These are phyloP conservation scores for Ochlodes sylvanus DNA, from an alignment of 2,888 invertebrate genomes.

Conservation along the genomic window DNA sequence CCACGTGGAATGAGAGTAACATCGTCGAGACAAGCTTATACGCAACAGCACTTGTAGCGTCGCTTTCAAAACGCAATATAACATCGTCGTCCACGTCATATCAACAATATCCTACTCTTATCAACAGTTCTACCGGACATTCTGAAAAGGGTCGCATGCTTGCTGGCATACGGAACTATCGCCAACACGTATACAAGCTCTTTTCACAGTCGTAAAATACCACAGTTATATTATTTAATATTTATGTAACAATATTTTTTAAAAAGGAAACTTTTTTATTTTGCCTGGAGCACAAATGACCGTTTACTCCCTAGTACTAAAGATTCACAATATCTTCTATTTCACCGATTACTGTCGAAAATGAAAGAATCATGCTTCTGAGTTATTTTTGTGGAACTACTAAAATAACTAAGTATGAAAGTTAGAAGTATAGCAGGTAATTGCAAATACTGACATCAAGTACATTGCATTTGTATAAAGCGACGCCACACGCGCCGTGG, in stretches of 20 bases:
- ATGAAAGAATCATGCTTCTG: not conserved
- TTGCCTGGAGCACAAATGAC: not conserved
- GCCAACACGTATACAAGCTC: constrained; percentile 16
- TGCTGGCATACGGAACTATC: not conserved
- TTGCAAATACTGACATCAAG: constrained; percentile 14
- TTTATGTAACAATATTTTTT: too few relatives aligned
- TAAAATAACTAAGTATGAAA: not conserved
- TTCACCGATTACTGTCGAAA: not conserved
- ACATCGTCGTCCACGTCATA: constrained; percentile 10
- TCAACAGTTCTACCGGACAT: constrained; percentile 9
- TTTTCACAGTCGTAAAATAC: constrained; percentile 5
- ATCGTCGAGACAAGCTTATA: constrained; percentile 39
- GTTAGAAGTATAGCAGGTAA: not conserved
- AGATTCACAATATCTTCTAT: not conserved
- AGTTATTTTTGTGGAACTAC: not conserved
- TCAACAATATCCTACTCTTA: constrained; percentile 13
- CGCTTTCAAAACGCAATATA: constrained; percentile 21
- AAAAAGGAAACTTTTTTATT: too few relatives aligned
- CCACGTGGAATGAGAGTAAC: constrained; percentile 46
- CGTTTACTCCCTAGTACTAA: not conserved
- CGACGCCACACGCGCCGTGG: constrained; percentile 48
- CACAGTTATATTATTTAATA: not conserved
- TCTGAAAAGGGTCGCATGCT: constrained; percentile 18
- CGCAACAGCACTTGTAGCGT: constrained; percentile 43
- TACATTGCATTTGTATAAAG: constrained; percentile 20